Evolutionary conservation across 2,797 vertebrate genomes (phyloP), one percentile per base, ranked within the genome.

Genomic region (Salarias fasciatus): DNA sequence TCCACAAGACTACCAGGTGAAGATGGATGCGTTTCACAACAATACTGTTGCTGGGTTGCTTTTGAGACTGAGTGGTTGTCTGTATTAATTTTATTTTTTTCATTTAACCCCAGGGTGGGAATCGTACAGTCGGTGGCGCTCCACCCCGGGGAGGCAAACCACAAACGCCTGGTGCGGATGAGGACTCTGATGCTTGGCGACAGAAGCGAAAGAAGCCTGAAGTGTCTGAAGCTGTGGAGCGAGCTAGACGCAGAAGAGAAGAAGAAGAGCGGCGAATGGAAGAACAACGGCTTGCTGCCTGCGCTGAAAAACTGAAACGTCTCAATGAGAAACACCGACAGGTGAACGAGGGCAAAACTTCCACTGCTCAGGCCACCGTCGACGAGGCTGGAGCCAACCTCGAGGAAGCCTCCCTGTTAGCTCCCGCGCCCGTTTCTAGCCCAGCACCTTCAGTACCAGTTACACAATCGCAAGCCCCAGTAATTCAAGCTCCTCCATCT

Each of bases 261-360:
- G 98, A 98, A 45, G 97, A 99, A 11, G 98, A 99, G 59, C 91
- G 95, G 10, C 91, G 95, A 24, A 99, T 98, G 97, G 97, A 99
- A 43, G 96, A 98, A 50, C 97, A 98, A 63, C 90, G 98, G 43
- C 96, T 99, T 64, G 96, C 98, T 4, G 98, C 97, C 0, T 99
- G 98, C 76, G 97, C 97, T 1, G 97, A 98, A 79, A 99, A 99
- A 78, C 91, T 99, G 0, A 99, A 99, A 83, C 93, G 93, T 36
- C 91, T 99, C 68, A 95, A 99, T 41, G 98, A 99, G 83, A 99
- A 99, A 86, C 94, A 96, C 38, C 81, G 89, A 2, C 90, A 86
- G 33, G 41, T 72, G 8, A 56, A 66, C 2, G 89, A 92, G 36
- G 45, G 18, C 36, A 89, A 88, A 71, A 56, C 88, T 11, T 41